Conservation (phyloP, 2,113 vertebrate species). For the Oreochromis aureus region DNA sequence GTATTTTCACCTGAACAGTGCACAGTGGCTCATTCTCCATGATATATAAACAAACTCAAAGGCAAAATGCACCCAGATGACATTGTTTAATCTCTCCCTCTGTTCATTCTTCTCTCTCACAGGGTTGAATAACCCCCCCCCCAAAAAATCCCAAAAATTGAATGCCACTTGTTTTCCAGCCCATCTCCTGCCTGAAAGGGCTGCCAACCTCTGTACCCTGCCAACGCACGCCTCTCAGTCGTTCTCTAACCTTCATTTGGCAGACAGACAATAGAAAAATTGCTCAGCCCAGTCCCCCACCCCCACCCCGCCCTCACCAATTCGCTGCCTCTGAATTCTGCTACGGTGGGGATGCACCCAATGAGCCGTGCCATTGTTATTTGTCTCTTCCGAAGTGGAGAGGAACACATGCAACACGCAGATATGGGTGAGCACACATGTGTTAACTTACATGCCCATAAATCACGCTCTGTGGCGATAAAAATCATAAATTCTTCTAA, state of each 20-base stretch:
- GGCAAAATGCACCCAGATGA: constrained; percentile 3
- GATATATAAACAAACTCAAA: constrained; percentile 35
- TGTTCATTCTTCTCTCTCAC: background rate
- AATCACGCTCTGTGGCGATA: constrained; percentile 17
- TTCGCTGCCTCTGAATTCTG: constrained; percentile 33
- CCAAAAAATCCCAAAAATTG: background rate
- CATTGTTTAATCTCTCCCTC: constrained; percentile 38
- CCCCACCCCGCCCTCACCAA: constrained; percentile 20
- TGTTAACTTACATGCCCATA: constrained; percentile 7
- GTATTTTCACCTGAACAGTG: background rate
- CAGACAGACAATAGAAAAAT: constrained; percentile 58
- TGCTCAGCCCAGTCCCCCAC: constrained; percentile 16
- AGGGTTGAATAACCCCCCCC: background rate
- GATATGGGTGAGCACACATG: background rate
- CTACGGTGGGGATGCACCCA: constrained; percentile 18
- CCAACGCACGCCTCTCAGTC: constrained; percentile 41
- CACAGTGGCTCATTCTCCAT: background rate
- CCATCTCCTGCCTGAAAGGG: constrained; percentile 53
- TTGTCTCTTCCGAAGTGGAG: constrained; percentile 35
- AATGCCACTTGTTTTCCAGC: constrained; percentile 58
- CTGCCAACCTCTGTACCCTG: constrained; percentile 55
- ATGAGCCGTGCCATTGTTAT: constrained; percentile 44
- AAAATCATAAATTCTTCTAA: constrained; percentile 13
- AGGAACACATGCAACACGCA: background rate
- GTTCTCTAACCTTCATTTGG: constrained; percentile 60